Evolutionary conservation across 2,113 vertebrate genomes (phyloP).

Genomic region (Planiliza haematocheilus): DNA sequence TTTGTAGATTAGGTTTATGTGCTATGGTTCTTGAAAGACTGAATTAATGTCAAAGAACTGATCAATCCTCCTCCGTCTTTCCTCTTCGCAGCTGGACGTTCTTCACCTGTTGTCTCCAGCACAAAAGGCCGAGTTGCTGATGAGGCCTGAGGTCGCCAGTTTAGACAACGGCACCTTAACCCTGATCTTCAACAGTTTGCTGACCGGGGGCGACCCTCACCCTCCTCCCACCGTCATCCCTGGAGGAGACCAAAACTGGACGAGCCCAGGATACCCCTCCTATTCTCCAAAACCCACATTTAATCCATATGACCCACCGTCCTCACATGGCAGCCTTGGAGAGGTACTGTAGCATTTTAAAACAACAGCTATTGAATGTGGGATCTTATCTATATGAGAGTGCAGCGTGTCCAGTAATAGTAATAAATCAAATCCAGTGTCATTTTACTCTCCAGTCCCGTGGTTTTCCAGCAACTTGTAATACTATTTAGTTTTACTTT

Average conservation of each 20-base stretch:
- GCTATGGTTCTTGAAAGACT: too few species aligned
- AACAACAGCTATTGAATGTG: background rate
- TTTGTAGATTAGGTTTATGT: background rate
- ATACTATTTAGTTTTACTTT: too few species aligned
- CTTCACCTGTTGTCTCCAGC: conserved; percentile 77
- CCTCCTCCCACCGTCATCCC: conserved; percentile 22
- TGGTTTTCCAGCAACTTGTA: too few species aligned
- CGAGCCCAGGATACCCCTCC: conserved; percentile 6
- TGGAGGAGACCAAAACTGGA: conserved; percentile 24
- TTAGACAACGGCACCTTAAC: conserved; percentile 71
- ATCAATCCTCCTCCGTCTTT: background rate
- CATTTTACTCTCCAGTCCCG: too few species aligned
- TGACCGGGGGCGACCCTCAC: conserved; percentile 27
- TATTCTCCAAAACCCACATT: background rate
- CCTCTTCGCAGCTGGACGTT: conserved; percentile 76
- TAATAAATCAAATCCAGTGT: too few species aligned
- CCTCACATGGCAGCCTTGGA: conserved; percentile 44
- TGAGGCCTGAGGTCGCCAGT: conserved; percentile 63
- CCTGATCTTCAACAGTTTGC: conserved; percentile 77
- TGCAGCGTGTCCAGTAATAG: too few species aligned
- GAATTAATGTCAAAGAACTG: too few species aligned
- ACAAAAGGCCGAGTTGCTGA: conserved; percentile 81
- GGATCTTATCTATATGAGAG: too few species aligned
- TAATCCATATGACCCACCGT: background rate
- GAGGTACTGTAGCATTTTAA: conserved; percentile 57